Conservation (phyloP, 2,888 invertebrate genomes). For the Invenusta paracnida region DNA sequence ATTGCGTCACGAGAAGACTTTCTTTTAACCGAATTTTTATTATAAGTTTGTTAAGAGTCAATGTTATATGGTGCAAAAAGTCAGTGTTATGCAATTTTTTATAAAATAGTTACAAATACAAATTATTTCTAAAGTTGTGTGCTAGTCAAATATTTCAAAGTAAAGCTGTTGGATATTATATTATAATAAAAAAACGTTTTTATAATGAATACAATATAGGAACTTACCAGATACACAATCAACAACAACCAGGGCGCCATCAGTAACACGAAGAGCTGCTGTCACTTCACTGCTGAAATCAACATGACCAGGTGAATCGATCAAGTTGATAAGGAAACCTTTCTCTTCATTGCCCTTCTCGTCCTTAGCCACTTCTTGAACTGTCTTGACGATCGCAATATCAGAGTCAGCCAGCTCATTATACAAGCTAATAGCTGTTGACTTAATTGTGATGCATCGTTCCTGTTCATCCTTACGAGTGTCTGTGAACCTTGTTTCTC, state of each 20-base stretch:
- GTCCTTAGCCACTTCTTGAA: conserved; percentile 65
- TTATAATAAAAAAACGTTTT: not conserved
- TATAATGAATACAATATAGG: too few species aligned
- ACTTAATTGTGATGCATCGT: conserved; percentile 99
- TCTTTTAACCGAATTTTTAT: too few species aligned
- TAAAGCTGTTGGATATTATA: not conserved
- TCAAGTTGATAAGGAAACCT: conserved; percentile 98
- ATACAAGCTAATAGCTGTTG: conserved; percentile 98
- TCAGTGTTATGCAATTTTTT: too few species aligned
- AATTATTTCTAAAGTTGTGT: too few species aligned
- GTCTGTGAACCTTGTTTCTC: conserved; percentile 97
- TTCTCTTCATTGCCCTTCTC: conserved; percentile 60
- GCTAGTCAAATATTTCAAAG: too few species aligned
- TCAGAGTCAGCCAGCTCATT: conserved; percentile 93
- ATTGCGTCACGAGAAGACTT: too few species aligned
- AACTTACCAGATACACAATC: conserved; percentile 95
- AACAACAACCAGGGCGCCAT: conserved; percentile 97
- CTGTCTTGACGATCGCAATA: conserved; percentile 76
- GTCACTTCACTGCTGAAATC: conserved; percentile 99
- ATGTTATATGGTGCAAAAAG: too few species aligned
- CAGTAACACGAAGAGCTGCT: conserved; percentile 97
- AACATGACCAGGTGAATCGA: conserved; percentile 99
- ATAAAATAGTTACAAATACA: too few species aligned
- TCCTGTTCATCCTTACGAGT: conserved; percentile 99
- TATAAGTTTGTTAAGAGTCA: too few species aligned